These are phyloP conservation scores for Emys orbicularis DNA, from an alignment of 2,797 vertebrate genomes.

Conservation along the genomic window DNA sequence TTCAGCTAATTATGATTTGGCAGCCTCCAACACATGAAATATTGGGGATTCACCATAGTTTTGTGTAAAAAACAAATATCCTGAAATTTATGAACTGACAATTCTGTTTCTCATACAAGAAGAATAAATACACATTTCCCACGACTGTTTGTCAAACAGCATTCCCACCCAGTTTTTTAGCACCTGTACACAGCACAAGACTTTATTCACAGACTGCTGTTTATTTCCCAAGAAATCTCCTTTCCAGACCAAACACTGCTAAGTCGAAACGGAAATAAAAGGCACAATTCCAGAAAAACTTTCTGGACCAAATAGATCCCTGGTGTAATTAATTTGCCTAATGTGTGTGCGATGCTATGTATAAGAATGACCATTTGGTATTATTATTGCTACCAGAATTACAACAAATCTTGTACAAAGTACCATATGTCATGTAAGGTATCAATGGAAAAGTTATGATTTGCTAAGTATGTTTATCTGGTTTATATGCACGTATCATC, in stretches of 20 bases:
- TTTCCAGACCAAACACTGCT: background rate
- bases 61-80: slow-evolving; percentile 1
- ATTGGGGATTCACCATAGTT: background rate
- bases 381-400: too few relatives aligned
- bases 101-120: slow-evolving; percentile 21
- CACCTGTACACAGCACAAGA: background rate
- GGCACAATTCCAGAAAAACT: background rate
- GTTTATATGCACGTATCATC: too few relatives aligned
- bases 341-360: background rate
- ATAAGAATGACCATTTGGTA: too few relatives aligned
- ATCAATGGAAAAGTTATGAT: too few relatives aligned
- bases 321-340: background rate
- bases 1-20: background rate
- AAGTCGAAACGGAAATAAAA: slow-evolving; percentile 2
- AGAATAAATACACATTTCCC: background rate
- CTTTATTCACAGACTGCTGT: background rate
- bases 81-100: slow-evolving; percentile 12
- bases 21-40: slow-evolving; percentile 4
- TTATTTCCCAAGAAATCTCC: background rate
- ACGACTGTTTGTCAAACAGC: background rate
- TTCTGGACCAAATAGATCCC: background rate
- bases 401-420: too few relatives aligned
- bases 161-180: background rate
- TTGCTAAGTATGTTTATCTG: too few relatives aligned
- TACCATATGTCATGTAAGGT: too few relatives aligned